Conservation (phyloP, 37 sponge, comb jelly and placozoan genomes). For the Spongilla lacustris region DNA sequence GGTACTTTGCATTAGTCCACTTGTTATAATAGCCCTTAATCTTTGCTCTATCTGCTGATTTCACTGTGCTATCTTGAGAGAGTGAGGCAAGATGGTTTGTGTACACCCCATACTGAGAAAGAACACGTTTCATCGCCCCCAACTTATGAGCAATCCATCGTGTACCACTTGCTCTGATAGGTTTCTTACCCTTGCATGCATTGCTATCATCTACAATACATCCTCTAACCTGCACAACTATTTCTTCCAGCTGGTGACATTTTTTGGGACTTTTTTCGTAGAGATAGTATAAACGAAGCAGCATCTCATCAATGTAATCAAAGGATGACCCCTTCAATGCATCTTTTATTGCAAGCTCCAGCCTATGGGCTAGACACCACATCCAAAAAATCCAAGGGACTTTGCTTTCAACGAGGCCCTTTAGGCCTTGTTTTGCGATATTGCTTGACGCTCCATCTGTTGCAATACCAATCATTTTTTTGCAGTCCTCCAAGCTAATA, state of each 20-base stretch:
- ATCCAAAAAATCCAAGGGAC: constrained; percentile 78
- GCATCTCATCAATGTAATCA: constrained; percentile 74
- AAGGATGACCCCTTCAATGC: constrained; percentile 63
- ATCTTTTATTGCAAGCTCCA: constrained; percentile 70
- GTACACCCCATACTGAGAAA: constrained; percentile 60
- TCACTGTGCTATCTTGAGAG: constrained; percentile 51
- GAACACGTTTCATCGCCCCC: constrained; percentile 30
- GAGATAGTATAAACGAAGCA: constrained; percentile 55
- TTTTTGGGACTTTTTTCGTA: constrained; percentile 74
- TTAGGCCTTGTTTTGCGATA: constrained; percentile 46
- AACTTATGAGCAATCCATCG: constrained; percentile 36
- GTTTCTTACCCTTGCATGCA: constrained; percentile 12
- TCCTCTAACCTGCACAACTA: constrained; percentile 21
- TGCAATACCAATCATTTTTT: constrained; percentile 53
- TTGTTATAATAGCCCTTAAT: constrained; percentile 43
- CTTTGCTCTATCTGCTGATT: constrained; percentile 55
- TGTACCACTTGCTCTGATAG: constrained; percentile 26
- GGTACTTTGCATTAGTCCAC: constrained; percentile 60
- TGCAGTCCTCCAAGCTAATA: constrained; percentile 34
- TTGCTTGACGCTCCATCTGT: constrained; percentile 70
- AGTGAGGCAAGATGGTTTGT: constrained; percentile 40
- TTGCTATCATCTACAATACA: neutral
- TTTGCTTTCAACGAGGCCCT: constrained; percentile 62
- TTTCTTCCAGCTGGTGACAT: constrained; percentile 57
- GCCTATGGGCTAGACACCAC: constrained; percentile 80